Conservation (phyloP, 1,140 invertebrate species). For the Leptonema lineaticorne region DNA sequence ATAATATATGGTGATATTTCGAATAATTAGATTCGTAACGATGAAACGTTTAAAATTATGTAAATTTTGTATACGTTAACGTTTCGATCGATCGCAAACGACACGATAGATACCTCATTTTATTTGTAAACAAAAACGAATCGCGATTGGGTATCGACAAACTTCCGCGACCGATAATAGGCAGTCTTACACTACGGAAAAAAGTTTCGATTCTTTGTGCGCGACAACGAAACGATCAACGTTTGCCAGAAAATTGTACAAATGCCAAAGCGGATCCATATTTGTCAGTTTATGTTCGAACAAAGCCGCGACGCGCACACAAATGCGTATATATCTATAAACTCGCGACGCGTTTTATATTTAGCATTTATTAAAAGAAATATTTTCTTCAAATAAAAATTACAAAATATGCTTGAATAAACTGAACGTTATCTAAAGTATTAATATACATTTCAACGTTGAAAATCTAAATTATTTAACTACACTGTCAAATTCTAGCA, state of each 20-base stretch:
- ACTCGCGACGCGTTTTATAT: not conserved
- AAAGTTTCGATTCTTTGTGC: not conserved
- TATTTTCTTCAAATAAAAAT: not conserved
- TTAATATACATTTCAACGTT: not conserved
- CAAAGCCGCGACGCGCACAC: not conserved
- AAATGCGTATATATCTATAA: not conserved
- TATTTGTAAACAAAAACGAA: not conserved
- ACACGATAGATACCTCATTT: not conserved
- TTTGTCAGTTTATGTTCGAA: not conserved
- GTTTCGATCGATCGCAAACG: too few species aligned
- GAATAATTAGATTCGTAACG: too few species aligned
- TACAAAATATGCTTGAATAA: not conserved
- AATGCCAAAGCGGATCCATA: too few species aligned
- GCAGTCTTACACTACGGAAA: not conserved
- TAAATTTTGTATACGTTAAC: too few species aligned
- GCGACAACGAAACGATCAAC: not conserved
- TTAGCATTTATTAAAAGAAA: too few species aligned
- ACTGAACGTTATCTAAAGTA: not conserved
- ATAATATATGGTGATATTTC: too few species aligned
- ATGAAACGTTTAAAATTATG: too few species aligned
- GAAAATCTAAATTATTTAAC: not conserved
- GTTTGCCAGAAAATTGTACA: not conserved
- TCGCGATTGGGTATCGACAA: not conserved
- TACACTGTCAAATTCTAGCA: not conserved
- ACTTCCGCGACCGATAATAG: not conserved